A percentile compares a stretch with the other conserved stretches of the same genome.
Evolutionary conservation across 1,140 invertebrate species (phyloP).

Genomic region (Antheraea pernyi): DNA sequence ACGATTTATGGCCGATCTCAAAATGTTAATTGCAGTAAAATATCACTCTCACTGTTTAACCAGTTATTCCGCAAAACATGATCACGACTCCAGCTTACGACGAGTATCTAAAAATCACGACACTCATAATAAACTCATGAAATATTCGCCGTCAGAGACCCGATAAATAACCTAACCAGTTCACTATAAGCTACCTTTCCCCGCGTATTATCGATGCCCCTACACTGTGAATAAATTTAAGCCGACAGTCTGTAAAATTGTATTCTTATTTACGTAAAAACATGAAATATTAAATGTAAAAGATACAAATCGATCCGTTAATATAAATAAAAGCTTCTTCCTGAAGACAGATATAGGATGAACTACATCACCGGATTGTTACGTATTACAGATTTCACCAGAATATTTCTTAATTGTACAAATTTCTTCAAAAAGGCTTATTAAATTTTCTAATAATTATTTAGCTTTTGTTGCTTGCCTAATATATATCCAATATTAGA

Average conservation of each 20-base stretch:
- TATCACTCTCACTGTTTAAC: conserved; percentile 14
- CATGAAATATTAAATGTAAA: no score
- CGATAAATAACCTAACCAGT: conserved; percentile 11
- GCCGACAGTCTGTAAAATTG: not conserved
- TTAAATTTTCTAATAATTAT: no score
- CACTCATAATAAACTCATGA: conserved; percentile 16
- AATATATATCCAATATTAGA: no score
- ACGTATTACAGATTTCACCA: no score
- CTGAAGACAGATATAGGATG: no score
- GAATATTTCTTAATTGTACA: no score
- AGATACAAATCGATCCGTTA: no score
- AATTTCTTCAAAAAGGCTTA: no score
- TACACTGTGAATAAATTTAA: not conserved
- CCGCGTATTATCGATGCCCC: not conserved
- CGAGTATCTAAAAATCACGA: conserved; percentile 15
- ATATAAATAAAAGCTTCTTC: no score
- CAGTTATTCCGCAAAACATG: conserved; percentile 13
- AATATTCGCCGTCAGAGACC: conserved; percentile 14
- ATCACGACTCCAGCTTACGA: conserved; percentile 10
- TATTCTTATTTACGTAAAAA: not conserved
- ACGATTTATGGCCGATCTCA: conserved; percentile 15
- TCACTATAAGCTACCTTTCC: not conserved
- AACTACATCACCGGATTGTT: no score
- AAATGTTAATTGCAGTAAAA: conserved; percentile 17
- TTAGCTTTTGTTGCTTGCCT: no score